A percentile compares a stretch with the other conserved stretches of the same genome.
phyloP scores from a whole-genome alignment of 2,888 invertebrate genomes.

The Chloroclystis v-ata region DNA sequence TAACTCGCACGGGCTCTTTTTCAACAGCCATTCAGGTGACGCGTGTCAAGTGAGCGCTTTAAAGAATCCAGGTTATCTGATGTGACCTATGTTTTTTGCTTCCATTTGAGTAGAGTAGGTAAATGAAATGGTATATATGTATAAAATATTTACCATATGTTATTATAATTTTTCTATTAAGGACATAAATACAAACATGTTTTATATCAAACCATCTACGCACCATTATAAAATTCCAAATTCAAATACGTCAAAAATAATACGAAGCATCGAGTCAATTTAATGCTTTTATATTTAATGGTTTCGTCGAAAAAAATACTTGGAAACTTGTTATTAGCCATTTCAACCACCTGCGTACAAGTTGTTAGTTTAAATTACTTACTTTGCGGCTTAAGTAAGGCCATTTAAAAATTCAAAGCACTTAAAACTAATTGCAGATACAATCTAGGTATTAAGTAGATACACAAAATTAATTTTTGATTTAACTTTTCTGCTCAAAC shows the following conservation, averaged over 20 bases:
- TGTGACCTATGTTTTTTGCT: background rate
- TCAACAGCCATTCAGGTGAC: constrained; percentile 17
- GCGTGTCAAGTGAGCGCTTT: constrained; percentile 15
- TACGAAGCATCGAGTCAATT: background rate
- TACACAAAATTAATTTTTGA: background rate
- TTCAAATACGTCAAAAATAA: background rate
- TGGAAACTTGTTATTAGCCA: constrained; percentile 11
- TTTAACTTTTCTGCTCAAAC: too few species aligned
- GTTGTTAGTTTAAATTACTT: constrained; percentile 12
- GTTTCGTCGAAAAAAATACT: constrained; percentile 8
- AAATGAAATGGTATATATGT: too few species aligned
- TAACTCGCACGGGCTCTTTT: constrained; percentile 3
- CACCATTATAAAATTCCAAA: too few species aligned
- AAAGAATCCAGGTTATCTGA: constrained; percentile 10
- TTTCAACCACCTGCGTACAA: constrained; percentile 12
- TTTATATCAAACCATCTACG: too few species aligned
- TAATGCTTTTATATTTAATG: constrained; percentile 1
- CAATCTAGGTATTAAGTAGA: background rate
- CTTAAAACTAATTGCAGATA: constrained; percentile 7
- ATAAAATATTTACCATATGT: too few species aligned
- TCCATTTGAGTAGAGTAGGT: background rate
- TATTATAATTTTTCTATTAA: too few species aligned
- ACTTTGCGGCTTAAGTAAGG: constrained; percentile 1
- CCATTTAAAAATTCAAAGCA: constrained; percentile 14
- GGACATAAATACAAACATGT: too few species aligned